Conservation (phyloP, 2,888 invertebrate species). For the Hydrotaea cyrtoneurina region DNA sequence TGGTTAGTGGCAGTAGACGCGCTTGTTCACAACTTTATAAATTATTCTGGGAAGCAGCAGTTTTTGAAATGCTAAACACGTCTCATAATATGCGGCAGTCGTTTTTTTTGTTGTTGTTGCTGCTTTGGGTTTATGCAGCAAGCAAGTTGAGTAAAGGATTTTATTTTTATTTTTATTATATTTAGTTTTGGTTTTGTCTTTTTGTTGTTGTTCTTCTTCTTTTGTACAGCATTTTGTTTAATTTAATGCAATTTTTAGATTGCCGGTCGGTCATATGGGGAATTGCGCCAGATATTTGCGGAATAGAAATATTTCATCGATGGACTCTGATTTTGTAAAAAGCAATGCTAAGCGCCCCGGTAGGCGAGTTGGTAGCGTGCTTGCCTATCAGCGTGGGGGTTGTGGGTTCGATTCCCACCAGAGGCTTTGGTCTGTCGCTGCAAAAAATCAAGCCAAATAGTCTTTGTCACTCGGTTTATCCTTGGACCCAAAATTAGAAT, state of each 20-base stretch:
- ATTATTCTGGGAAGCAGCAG: slow-evolving; percentile 33
- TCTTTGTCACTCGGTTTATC: too few relatives aligned
- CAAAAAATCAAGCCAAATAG: too few relatives aligned
- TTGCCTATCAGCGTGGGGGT: too few relatives aligned
- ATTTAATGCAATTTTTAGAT: slow-evolving; percentile 20
- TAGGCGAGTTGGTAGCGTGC: too few relatives aligned
- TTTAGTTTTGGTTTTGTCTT: slow-evolving; percentile 1
- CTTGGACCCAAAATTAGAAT: too few relatives aligned
- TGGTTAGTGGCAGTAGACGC: not conserved
- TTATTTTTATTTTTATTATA: too few relatives aligned
- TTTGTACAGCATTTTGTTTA: not conserved
- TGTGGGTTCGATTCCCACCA: too few relatives aligned
- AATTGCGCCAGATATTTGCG: not conserved
- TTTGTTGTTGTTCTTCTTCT: not conserved
- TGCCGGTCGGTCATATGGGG: not conserved
- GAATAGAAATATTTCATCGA: too few relatives aligned
- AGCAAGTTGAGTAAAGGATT: slow-evolving; percentile 23
- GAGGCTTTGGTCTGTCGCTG: too few relatives aligned
- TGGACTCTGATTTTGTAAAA: too few relatives aligned
- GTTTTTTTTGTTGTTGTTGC: too few relatives aligned
- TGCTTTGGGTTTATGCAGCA: slow-evolving; percentile 38
- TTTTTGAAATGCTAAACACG: slow-evolving; percentile 66
- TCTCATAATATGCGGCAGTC: slow-evolving; percentile 63
- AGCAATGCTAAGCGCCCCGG: too few relatives aligned
- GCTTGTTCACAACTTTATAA: slow-evolving; percentile 14